These are phyloP conservation scores for Gymnoscopelus microlampas DNA, from an alignment of 2,797 vertebrate genomes.

Conservation along the genomic window DNA sequence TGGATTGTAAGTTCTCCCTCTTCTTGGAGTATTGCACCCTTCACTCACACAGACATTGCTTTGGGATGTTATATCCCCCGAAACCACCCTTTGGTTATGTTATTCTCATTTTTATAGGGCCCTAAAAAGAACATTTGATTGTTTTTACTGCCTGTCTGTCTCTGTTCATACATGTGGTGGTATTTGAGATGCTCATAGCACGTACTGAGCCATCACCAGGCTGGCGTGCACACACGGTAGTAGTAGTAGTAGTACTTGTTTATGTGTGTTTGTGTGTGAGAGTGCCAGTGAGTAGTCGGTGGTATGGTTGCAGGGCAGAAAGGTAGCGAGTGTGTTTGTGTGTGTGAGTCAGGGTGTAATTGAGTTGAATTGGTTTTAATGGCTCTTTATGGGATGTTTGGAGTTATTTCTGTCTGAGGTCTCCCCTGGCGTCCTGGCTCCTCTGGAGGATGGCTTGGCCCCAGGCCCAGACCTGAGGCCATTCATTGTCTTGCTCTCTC, in stretches of 20 bases:
- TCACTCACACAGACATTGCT: neutral
- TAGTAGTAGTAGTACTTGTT: slow-evolving; percentile 5
- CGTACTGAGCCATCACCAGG: slow-evolving; percentile 45
- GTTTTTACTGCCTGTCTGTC: slow-evolving; percentile 49
- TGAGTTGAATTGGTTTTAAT: slow-evolving; percentile 77
- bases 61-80: slow-evolving; percentile 14
- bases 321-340: slow-evolving; percentile 27
- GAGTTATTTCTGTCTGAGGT: slow-evolving; percentile 79
- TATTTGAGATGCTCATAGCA: slow-evolving; percentile 29
- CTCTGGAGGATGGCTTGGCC: slow-evolving; percentile 64
- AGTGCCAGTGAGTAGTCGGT: slow-evolving; percentile 16
- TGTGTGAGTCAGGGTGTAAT: slow-evolving; percentile 60
- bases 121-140: slow-evolving; percentile 42
- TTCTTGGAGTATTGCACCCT: neutral
- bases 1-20: neutral
- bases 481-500: slow-evolving; percentile 50
- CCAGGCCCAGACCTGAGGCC: slow-evolving; percentile 45
- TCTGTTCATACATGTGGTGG: slow-evolving; percentile 31
- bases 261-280: slow-evolving; percentile 13
- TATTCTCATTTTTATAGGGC: slow-evolving; percentile 38
- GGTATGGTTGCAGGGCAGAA: slow-evolving; percentile 35
- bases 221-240: slow-evolving; percentile 17
- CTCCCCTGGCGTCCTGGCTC: slow-evolving; percentile 65
- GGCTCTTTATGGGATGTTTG: slow-evolving; percentile 73
- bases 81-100: slow-evolving; percentile 38